A percentile compares a stretch with the other conserved stretches of the same genome.
These are phyloP conservation scores for Pristionchus maxplancki DNA, from an alignment of 2,888 invertebrate genomes.

Conservation along the genomic window DNA sequence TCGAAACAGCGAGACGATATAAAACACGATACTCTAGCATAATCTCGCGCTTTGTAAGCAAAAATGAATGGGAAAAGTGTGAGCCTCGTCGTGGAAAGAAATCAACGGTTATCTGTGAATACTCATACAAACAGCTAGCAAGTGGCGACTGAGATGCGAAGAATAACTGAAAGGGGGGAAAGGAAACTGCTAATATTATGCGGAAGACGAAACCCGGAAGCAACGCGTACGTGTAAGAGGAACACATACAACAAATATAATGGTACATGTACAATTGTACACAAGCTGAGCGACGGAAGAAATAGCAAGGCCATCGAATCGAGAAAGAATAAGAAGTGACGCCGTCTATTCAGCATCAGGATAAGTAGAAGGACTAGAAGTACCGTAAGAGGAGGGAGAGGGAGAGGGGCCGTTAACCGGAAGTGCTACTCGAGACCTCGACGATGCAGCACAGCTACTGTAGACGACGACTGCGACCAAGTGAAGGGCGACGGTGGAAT, in stretches of 20 bases:
- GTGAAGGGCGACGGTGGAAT: not conserved
- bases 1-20: not conserved
- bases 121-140: conserved; percentile 18
- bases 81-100: conserved; percentile 7
- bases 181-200: conserved; percentile 4
- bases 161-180: not conserved
- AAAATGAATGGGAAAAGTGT: not conserved
- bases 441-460: not conserved
- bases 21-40: conserved; percentile 22
- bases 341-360: not conserved
- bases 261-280: conserved; percentile 3
- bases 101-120: conserved; percentile 13
- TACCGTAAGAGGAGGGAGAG: not conserved
- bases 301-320: not conserved
- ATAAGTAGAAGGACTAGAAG: conserved; percentile 27
- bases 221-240: not conserved
- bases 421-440: not conserved
- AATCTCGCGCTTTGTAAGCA: conserved; percentile 38
- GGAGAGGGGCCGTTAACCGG: not conserved
- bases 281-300: not conserved
- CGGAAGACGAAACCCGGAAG: not conserved
- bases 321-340: not conserved
- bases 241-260: not conserved
- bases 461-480: not conserved
- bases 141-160: conserved; percentile 2